Evolutionary conservation across 2,888 invertebrate species (phyloP).

Genomic region (Eupeodes latifasciatus): DNA sequence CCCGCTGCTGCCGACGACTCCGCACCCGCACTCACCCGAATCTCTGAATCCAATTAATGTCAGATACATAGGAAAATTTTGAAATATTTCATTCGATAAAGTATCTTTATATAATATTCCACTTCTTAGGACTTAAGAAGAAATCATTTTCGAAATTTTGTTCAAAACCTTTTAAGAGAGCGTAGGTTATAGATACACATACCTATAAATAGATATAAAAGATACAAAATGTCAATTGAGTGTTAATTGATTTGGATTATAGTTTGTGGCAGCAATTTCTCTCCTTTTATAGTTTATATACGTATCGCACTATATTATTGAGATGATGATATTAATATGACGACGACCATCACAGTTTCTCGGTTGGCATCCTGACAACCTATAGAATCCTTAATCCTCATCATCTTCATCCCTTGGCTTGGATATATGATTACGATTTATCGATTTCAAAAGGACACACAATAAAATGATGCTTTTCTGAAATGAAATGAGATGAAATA

Average conservation of each 20-base stretch:
- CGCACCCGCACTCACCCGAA: neutral
- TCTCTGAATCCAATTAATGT: slow-evolving; percentile 60
- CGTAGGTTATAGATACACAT: neutral
- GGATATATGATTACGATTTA: slow-evolving; percentile 13
- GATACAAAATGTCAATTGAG: slow-evolving; percentile 60
- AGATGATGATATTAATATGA: neutral
- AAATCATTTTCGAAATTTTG: slow-evolving; percentile 28
- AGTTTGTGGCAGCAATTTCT: slow-evolving; percentile 33
- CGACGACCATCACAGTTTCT: neutral
- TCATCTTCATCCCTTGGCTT: neutral
- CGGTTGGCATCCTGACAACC: neutral
- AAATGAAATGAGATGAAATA: neutral
- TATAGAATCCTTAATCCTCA: too few species aligned
- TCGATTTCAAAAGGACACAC: slow-evolving; percentile 19
- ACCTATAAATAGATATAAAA: slow-evolving; percentile 5
- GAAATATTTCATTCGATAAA: slow-evolving; percentile 6
- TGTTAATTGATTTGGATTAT: slow-evolving; percentile 67
- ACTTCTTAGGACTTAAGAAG: neutral
- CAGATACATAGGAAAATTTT: slow-evolving; percentile 40
- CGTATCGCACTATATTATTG: neutral
- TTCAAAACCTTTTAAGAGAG: slow-evolving; percentile 10
- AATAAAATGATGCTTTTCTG: neutral
- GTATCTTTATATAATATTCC: neutral
- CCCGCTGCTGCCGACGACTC: neutral
- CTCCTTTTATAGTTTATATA: neutral